A percentile compares a stretch with the other conserved stretches of the same genome.
Conservation (phyloP, 1,140 invertebrate species). For the Hylaeus volcanicus region DNA sequence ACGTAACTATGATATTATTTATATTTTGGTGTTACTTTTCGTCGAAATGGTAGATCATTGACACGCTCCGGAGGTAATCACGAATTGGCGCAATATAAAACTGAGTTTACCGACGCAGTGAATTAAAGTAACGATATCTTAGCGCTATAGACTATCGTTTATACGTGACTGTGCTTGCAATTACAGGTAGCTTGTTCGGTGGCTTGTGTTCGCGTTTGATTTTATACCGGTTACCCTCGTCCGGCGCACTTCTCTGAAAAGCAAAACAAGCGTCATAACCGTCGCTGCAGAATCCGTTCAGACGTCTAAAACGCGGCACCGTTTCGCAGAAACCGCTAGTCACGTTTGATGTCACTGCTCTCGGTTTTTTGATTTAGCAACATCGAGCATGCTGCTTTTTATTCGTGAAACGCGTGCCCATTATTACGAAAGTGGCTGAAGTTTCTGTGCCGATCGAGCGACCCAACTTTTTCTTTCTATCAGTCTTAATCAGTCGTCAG, state of each 20-base stretch:
- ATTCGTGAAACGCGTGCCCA: slow-evolving; percentile 33
- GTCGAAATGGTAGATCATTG: not conserved
- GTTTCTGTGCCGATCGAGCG: not conserved
- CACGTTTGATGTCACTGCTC: slow-evolving; percentile 31
- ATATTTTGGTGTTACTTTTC: too few species aligned
- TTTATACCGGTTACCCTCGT: slow-evolving; percentile 38
- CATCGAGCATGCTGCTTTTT: slow-evolving; percentile 21
- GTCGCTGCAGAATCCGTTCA: not conserved
- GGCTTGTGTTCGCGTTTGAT: slow-evolving; percentile 8
- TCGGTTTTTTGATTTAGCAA: slow-evolving; percentile 39
- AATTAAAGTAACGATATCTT: slow-evolving; percentile 30
- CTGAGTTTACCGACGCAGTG: slow-evolving; percentile 13
- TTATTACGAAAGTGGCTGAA: slow-evolving; percentile 44
- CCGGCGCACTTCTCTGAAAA: slow-evolving; percentile 6
- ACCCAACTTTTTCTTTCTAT: slow-evolving; percentile 42
- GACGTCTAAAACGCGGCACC: not conserved
- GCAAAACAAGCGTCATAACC: not conserved
- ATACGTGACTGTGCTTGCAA: not conserved
- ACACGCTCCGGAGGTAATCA: not conserved
- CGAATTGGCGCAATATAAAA: slow-evolving; percentile 20
- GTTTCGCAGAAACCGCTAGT: slow-evolving; percentile 7
- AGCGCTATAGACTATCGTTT: slow-evolving; percentile 13
- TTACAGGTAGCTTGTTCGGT: slow-evolving; percentile 10
- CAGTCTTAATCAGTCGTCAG: too few species aligned
- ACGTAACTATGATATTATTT: not conserved